Evolutionary conservation across 2,888 invertebrate species (phyloP).

Genomic region (Rhopalosiphum nymphaeae): DNA sequence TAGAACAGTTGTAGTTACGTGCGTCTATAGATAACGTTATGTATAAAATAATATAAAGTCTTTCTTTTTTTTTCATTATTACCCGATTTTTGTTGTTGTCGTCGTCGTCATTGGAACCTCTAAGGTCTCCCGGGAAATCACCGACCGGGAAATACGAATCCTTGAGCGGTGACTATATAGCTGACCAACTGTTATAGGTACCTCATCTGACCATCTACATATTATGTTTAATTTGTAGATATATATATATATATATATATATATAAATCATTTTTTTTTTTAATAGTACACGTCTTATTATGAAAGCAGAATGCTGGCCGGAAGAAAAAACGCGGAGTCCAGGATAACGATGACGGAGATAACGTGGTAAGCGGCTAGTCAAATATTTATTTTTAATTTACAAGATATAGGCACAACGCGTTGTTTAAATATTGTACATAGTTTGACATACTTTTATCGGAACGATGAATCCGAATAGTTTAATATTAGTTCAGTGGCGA

Average conservation of each 20-base stretch:
- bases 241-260: neutral
- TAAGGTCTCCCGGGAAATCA: constrained; percentile 18
- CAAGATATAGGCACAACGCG: neutral
- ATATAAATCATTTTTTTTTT: neutral
- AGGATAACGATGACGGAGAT: neutral
- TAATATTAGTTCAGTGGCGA: neutral
- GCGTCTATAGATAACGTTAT: neutral
- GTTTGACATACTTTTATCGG: neutral
- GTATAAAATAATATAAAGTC: neutral
- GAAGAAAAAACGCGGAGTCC: neutral
- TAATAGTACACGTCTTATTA: neutral
- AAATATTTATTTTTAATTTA: constrained; percentile 17
- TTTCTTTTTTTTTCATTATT: neutral
- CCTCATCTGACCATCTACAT: neutral
- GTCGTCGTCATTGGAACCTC: neutral
- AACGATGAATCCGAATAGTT: neutral
- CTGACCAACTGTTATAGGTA: neutral
- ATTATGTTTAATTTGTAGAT: neutral
- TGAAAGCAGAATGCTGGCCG: neutral
- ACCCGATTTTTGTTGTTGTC: neutral
- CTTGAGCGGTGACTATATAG: neutral
- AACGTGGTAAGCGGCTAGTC: neutral
- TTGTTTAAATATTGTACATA: neutral
- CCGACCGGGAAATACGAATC: neutral
- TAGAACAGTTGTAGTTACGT: neutral